Evolutionary conservation across 2,113 vertebrate species (phyloP).

Genomic region (Colinus virginianus): DNA sequence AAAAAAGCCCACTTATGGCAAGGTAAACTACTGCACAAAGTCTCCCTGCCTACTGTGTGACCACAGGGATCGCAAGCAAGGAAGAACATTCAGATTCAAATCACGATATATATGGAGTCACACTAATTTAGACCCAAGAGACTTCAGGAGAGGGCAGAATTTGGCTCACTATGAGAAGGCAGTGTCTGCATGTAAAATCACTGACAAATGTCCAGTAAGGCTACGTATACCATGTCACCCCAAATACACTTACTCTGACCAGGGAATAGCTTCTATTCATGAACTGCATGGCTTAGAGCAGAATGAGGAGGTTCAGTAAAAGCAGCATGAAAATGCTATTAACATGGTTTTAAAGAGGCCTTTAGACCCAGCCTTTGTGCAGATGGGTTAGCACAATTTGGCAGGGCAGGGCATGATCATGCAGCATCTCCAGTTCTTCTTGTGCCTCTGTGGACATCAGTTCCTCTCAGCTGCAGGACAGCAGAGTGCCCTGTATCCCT

Average conservation of each 20-base stretch:
- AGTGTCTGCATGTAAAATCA: constrained; percentile 33
- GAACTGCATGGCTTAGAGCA: not conserved
- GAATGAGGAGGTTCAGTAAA: not conserved
- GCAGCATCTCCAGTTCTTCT: not conserved
- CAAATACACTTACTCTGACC: not conserved
- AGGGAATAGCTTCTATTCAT: not conserved
- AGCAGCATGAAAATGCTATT: not conserved
- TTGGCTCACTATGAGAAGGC: not conserved
- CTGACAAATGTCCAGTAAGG: not conserved
- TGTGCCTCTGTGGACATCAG: not conserved
- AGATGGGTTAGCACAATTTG: not conserved
- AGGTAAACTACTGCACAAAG: not conserved
- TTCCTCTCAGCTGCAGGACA: not conserved
- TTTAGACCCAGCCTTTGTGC: not conserved
- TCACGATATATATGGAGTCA: not conserved
- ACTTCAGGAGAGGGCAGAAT: constrained; percentile 44
- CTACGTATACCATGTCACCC: not conserved
- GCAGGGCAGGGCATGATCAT: not conserved
- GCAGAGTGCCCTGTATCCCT: not conserved
- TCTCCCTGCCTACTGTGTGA: not conserved
- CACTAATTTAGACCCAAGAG: constrained; percentile 47
- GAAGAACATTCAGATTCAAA: constrained; percentile 33
- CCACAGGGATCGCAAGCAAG: not conserved
- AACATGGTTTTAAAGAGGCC: not conserved
- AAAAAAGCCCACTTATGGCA: not conserved